Conservation (phyloP, 2,113 vertebrate species). For the Barbus barbus region DNA sequence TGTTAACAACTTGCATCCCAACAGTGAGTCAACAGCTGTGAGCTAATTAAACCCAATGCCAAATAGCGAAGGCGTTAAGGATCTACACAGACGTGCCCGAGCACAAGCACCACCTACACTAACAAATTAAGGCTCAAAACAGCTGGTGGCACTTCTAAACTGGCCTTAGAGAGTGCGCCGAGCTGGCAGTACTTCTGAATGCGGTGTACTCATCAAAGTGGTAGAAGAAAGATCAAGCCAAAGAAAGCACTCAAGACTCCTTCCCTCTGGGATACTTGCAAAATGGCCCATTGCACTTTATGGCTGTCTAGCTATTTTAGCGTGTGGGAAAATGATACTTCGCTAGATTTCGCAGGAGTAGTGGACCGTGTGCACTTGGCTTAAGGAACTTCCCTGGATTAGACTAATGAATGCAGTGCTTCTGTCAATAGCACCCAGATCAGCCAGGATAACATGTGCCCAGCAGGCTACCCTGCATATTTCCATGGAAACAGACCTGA, state of each 20-base stretch:
- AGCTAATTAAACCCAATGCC: slow-evolving; percentile 44
- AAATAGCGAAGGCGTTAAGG: slow-evolving; percentile 38
- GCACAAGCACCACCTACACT: slow-evolving; percentile 47
- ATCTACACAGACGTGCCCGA: slow-evolving; percentile 34
- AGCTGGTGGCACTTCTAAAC: slow-evolving; percentile 63
- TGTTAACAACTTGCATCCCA: slow-evolving; percentile 26
- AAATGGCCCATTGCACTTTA: slow-evolving; percentile 23
- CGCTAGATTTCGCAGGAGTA: slow-evolving; percentile 37
- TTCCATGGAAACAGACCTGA: slow-evolving; percentile 46
- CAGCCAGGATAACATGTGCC: slow-evolving; percentile 36
- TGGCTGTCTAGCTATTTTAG: slow-evolving; percentile 15
- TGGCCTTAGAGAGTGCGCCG: slow-evolving; percentile 59
- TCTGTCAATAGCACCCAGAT: slow-evolving; percentile 56
- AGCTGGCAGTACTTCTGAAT: slow-evolving; percentile 55
- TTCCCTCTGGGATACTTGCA: slow-evolving; percentile 20
- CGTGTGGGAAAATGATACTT: slow-evolving; percentile 37
- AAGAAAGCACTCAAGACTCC: slow-evolving; percentile 13
- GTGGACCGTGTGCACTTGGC: slow-evolving; percentile 48
- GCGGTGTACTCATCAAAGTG: slow-evolving; percentile 46
- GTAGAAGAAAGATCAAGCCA: slow-evolving; percentile 15
- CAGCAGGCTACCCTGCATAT: slow-evolving; percentile 27
- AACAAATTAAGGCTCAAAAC: slow-evolving; percentile 59
- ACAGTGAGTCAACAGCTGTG: slow-evolving; percentile 40
- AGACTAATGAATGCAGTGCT: slow-evolving; percentile 57
- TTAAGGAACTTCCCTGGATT: slow-evolving; percentile 52